Conservation (phyloP, 2,113 vertebrate genomes). For the Laticauda laticaudata region DNA sequence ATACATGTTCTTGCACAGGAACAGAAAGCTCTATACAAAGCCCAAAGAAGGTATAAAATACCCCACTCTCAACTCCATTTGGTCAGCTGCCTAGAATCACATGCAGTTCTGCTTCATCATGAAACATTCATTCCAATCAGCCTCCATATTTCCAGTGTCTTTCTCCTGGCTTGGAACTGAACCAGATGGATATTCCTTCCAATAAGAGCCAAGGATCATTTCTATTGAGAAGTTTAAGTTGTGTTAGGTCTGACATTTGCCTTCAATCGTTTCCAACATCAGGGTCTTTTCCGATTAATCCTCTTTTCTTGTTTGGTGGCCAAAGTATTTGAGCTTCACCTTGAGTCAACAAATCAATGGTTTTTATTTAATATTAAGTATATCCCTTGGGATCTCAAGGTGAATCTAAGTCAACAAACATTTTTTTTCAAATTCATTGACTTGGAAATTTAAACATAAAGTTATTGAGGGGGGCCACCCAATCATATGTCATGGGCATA, state of each 20-base stretch:
- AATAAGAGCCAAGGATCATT: background rate
- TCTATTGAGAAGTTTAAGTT: background rate
- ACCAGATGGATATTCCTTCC: too few species aligned
- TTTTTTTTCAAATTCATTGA: background rate
- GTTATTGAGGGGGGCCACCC: background rate
- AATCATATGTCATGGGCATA: background rate
- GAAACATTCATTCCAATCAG: too few species aligned
- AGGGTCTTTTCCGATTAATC: background rate
- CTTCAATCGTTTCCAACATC: background rate
- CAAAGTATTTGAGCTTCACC: background rate
- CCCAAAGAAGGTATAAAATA: too few species aligned
- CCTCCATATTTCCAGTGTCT: too few species aligned
- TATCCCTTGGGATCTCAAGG: background rate
- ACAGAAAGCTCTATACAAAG: too few species aligned
- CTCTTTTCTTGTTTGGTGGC: background rate
- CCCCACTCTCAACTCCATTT: too few species aligned
- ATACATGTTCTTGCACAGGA: too few species aligned
- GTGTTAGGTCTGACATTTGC: background rate
- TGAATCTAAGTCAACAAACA: background rate
- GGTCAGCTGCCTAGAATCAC: too few species aligned
- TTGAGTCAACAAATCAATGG: background rate
- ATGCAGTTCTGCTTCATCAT: too few species aligned
- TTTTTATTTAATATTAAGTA: background rate
- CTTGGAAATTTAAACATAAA: background rate
- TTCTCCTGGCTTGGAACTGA: too few species aligned